Base-by-base conservation (phyloP, 1,140 invertebrate genomes). In the Gonioctena quinquepunctata region DNA sequence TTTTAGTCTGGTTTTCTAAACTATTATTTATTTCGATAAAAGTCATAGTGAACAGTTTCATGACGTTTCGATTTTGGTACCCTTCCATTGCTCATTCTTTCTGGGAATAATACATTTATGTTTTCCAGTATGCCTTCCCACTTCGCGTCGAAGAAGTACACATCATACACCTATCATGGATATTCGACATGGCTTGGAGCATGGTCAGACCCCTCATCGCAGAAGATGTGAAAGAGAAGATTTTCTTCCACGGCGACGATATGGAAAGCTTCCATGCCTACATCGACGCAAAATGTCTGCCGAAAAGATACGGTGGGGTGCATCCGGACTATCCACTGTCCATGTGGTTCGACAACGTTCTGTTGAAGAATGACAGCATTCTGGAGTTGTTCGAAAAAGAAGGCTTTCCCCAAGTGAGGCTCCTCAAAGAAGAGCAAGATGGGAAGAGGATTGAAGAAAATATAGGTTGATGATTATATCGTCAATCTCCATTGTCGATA, bases 121-220 rank as follows among this genome's bases (percentile, higher is more conserved):
- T 49, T n/a, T 85, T 86, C 61, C 79, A 90, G 86, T 89, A 89
- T 0, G 87, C 90, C 60, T 92, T 92, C 77, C 92, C 92, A 0
- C 88, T 92, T 70, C 89, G 88, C 25, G 90, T 89, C 0, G 82
- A 91, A 67, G 90, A 91, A 0, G 88, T 94, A 49, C 93, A 94
- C 79, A 89, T 94, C 49, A 84, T 94, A 0, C 89, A 93, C 76
- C 90, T 93, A 74, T 91, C 92, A 0, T 93, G 91, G 90, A 81
- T 93, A 0, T 94, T 94, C 76, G 92, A 93, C 76, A 89, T 91
- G 33, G 90, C 92, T 22, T 94, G 90, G 77, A 88, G 87, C 60
- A 88, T 93, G 7, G 92, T 94, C 76, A 93, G 92, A 75, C 92
- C 92, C 0, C 82, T 94, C 3, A 81, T 94, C 8, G 89, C 89